These are phyloP conservation scores for Holocentrus rufus DNA, from an alignment of 2,797 vertebrate species.

Conservation along the genomic window DNA sequence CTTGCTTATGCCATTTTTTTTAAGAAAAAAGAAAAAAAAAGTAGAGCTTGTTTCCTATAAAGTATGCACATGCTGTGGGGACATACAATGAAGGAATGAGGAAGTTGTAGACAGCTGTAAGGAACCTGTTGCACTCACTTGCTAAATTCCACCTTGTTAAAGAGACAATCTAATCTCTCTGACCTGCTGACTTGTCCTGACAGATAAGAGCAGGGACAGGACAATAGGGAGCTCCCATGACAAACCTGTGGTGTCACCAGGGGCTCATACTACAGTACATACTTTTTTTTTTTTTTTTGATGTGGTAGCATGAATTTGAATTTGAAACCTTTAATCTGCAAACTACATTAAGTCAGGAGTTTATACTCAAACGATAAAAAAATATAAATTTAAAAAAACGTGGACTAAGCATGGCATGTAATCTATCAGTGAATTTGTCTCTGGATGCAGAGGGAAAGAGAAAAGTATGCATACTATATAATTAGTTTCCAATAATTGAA, in stretches of 20 bases:
- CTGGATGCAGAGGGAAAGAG: too few relatives aligned
- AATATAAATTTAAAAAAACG: too few relatives aligned
- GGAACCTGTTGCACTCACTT: slow-evolving; percentile 72
- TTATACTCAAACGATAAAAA: too few relatives aligned
- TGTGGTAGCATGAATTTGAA: too few relatives aligned
- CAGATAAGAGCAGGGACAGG: slow-evolving; percentile 65
- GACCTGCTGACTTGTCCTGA: slow-evolving; percentile 71
- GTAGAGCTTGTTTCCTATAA: too few relatives aligned
- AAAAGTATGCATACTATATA: too few relatives aligned
- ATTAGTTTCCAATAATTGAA: too few relatives aligned
- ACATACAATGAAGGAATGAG: slow-evolving; percentile 22
- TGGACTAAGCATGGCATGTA: too few relatives aligned
- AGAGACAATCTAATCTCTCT: slow-evolving; percentile 74
- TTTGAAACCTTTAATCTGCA: too few relatives aligned
- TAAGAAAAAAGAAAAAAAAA: background rate
- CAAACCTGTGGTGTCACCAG: slow-evolving; percentile 13
- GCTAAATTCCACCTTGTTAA: slow-evolving; percentile 68
- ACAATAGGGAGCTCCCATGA: slow-evolving; percentile 57
- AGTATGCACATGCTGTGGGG: background rate
- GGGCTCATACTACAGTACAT: slow-evolving; percentile 7
- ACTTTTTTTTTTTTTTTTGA: too few relatives aligned
- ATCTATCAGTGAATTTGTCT: too few relatives aligned
- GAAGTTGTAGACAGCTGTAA: slow-evolving; percentile 59
- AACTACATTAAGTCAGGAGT: background rate
- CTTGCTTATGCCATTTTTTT: background rate